phyloP scores from a whole-genome alignment of 1,140 invertebrate species.

The Neodiprion lecontei region DNA sequence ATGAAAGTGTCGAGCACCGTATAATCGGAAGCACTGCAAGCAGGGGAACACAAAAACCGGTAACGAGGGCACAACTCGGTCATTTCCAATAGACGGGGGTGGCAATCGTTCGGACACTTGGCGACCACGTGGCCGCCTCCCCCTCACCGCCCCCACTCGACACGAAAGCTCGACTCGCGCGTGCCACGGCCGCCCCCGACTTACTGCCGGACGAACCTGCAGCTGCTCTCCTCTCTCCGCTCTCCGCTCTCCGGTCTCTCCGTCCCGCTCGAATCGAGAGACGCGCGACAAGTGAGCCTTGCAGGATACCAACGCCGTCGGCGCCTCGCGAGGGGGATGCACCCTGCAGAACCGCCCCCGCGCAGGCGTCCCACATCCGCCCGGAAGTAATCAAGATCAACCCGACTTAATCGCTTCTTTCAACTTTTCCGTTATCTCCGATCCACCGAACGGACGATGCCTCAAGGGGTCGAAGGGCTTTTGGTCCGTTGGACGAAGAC shows the following conservation, averaged over 20 bases:
- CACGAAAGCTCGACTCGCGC: neutral
- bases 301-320: neutral
- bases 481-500: too few relatives aligned
- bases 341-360: neutral
- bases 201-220: neutral
- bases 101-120: neutral
- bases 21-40: conserved; percentile 8
- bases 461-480: too few relatives aligned
- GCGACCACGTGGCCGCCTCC: neutral
- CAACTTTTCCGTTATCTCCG: too few relatives aligned
- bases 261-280: conserved; percentile 43
- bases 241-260: conserved; percentile 23
- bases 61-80: neutral
- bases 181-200: neutral
- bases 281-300: conserved; percentile 50
- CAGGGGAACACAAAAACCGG: conserved; percentile 3
- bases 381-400: neutral
- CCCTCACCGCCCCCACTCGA: neutral
- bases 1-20: conserved; percentile 12
- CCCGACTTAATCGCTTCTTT: too few relatives aligned
- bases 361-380: neutral
- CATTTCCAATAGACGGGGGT: neutral
- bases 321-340: neutral
- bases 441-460: too few relatives aligned
- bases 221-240: conserved; percentile 11